These are phyloP conservation scores for Nibea albiflora DNA, from an alignment of 2,113 vertebrate species.

Conservation along the genomic window DNA sequence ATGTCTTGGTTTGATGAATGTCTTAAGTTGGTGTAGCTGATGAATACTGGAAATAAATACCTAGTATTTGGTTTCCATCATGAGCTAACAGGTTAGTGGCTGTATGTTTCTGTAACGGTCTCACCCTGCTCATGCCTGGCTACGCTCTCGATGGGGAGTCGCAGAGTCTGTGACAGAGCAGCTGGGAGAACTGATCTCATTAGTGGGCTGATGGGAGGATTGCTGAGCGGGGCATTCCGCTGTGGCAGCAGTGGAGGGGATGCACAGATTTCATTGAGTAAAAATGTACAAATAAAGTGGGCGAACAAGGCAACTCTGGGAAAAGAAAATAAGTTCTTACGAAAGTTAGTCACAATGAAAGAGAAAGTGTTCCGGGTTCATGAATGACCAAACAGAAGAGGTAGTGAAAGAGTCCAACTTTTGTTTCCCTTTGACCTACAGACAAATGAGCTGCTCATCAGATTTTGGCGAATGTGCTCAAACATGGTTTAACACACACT, in stretches of 20 bases:
- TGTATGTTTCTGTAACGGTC: neutral
- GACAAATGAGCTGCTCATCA: neutral
- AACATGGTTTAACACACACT: neutral
- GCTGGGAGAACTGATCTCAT: conserved; percentile 69
- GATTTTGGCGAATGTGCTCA: neutral
- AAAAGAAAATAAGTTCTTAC: conserved; percentile 2
- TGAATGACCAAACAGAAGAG: neutral
- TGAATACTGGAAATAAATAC: neutral
- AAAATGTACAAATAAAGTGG: conserved; percentile 3
- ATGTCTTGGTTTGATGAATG: neutral
- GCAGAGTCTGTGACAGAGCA: conserved; percentile 57
- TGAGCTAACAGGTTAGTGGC: neutral
- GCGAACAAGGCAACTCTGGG: neutral
- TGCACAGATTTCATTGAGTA: conserved; percentile 19
- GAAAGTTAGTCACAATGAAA: neutral
- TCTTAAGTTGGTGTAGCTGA: neutral
- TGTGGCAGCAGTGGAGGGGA: conserved; percentile 42
- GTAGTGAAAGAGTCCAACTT: neutral
- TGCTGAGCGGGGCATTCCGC: conserved; percentile 72
- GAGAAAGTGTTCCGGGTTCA: neutral
- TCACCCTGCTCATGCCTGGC: conserved; percentile 30
- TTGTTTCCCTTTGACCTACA: neutral
- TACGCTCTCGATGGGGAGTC: conserved; percentile 56
- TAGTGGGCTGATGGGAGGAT: conserved; percentile 57
- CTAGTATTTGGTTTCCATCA: conserved; percentile 18